Percentiles rank a stretch among this genome's conserved stretches.
Evolutionary conservation across 2,113 vertebrate genomes (phyloP).

Genomic region (Mesembrinibis cayennensis): DNA sequence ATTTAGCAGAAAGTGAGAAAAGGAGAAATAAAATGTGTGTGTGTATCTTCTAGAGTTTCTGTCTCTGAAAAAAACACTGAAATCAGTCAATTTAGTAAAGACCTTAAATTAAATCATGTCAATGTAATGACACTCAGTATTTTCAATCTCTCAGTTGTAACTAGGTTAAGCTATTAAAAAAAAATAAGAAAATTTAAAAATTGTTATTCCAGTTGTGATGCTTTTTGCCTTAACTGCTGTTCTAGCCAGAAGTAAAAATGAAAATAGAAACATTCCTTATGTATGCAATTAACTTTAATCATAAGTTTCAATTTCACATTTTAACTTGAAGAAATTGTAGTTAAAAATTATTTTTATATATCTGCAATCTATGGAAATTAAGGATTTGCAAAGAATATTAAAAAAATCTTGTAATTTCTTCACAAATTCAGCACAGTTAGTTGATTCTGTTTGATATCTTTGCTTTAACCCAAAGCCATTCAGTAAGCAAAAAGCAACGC

Average conservation of each 20-base stretch:
- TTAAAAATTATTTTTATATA: background rate
- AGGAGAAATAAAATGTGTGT: background rate
- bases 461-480: background rate
- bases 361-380: background rate
- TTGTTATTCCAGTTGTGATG: background rate
- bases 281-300: background rate
- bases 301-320: background rate
- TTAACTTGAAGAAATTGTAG: background rate
- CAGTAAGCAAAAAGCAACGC: background rate
- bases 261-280: background rate
- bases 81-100: background rate
- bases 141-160: background rate
- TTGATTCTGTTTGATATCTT: background rate
- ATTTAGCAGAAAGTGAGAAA: background rate
- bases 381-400: background rate
- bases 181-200: background rate
- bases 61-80: background rate
- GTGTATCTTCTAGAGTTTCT: background rate
- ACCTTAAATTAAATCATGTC: background rate
- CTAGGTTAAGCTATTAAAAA: background rate
- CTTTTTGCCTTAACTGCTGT: background rate
- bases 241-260: background rate
- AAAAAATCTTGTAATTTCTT: background rate
- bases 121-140: background rate
- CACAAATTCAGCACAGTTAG: background rate